A percentile compares a stretch with the other conserved stretches of the same genome.
Evolutionary conservation across 2,888 invertebrate species (phyloP).

Genomic region (Andrena minutula): DNA sequence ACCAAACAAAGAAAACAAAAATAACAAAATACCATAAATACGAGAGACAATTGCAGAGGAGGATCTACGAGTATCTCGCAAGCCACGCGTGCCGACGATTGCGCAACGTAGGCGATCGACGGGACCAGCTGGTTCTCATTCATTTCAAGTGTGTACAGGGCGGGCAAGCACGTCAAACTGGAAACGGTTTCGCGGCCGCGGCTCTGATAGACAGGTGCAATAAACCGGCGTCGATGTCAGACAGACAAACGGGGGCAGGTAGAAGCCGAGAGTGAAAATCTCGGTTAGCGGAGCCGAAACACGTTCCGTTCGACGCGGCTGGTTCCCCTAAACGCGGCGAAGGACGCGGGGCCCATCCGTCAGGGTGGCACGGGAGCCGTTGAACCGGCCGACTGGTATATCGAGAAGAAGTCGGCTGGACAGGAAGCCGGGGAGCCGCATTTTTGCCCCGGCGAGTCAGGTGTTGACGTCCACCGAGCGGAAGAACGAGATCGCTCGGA

Average conservation of each 20-base stretch:
- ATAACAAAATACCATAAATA: neutral
- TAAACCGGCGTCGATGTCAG: constrained; percentile 53
- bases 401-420: constrained; percentile 19
- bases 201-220: constrained; percentile 62
- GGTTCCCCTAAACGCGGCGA: constrained; percentile 35
- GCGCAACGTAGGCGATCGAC: constrained; percentile 42
- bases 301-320: constrained; percentile 27
- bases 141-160: constrained; percentile 40
- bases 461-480: constrained; percentile 44
- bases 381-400: constrained; percentile 49
- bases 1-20: constrained; percentile 12
- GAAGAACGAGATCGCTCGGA: constrained; percentile 58
- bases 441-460: constrained; percentile 58
- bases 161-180: constrained; percentile 59
- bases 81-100: constrained; percentile 12
- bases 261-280: constrained; percentile 54
- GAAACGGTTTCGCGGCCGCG: constrained; percentile 64
- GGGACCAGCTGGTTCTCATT: constrained; percentile 60
- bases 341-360: constrained; percentile 9
- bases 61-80: constrained; percentile 14
- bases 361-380: constrained; percentile 33
- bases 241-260: constrained; percentile 21
- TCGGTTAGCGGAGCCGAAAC: constrained; percentile 28
- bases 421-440: constrained; percentile 50
- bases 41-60: neutral